phyloP scores from a whole-genome alignment of 1,140 invertebrate genomes.

The Aphelinus certus region DNA sequence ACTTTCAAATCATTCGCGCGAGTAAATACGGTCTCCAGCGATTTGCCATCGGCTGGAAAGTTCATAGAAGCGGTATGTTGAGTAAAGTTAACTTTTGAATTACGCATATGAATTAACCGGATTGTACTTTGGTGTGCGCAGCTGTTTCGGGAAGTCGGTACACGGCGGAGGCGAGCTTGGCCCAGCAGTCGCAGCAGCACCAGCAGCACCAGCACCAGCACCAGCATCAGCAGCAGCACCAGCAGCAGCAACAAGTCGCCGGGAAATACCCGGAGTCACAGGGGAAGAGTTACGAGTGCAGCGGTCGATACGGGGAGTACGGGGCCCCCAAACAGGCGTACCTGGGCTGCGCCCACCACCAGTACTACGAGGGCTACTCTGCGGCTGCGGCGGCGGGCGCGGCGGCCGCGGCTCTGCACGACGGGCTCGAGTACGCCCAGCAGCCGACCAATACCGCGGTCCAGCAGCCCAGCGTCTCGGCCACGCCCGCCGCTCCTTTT shows the following conservation, averaged over 20 bases:
- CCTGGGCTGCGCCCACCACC: constrained; percentile 51
- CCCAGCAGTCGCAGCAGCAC: neutral
- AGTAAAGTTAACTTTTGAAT: no score
- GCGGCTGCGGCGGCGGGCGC: constrained; percentile 25
- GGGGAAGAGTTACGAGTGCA: constrained; percentile 48
- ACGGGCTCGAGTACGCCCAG: constrained; percentile 28
- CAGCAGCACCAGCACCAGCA: constrained; percentile 35
- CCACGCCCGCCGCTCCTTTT: constrained; percentile 45
- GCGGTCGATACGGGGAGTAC: constrained; percentile 29
- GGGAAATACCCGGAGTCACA: constrained; percentile 52
- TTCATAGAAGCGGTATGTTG: no score
- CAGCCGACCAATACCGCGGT: neutral
- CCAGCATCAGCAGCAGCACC: constrained; percentile 34
- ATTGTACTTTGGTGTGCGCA: neutral
- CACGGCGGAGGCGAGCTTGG: neutral
- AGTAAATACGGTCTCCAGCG: no score
- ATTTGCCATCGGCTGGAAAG: no score
- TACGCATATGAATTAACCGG: no score
- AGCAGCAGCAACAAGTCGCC: neutral
- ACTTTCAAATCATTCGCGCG: no score
- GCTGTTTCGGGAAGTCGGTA: neutral
- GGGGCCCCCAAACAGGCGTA: constrained; percentile 33
- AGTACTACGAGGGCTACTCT: constrained; percentile 53
- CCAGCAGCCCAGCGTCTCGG: neutral
- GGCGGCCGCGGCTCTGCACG: constrained; percentile 11